Base-by-base conservation (phyloP, 2,888 invertebrate species). In the Chrysolina haemoptera region DNA sequence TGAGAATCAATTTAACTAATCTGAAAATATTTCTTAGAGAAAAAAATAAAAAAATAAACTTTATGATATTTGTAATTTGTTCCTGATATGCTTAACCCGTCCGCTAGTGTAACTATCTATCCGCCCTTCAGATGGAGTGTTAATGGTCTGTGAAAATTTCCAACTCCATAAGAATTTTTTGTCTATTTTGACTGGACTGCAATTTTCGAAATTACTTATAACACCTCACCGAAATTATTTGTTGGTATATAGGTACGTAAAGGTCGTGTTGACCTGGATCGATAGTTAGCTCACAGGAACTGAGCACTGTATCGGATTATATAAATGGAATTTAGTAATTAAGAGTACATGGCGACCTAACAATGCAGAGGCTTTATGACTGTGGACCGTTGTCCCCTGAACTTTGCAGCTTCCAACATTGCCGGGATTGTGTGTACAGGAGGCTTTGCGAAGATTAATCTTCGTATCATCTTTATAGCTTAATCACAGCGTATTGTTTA, bases 301-400 rank as follows among this genome's bases (percentile, higher is more conserved):
- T 11, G 20, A 53, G 53, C 18, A 11, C 53, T 11, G 53, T 53
- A 53, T 53, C 53, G 53, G 53, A 53, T 53, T 53, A 53, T 20
- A 53, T 53, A 53, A 53, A 53, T 53, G 53, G 53, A 53, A 53
- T 53, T 53, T 53, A 18, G 53, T 53, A 53, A 53, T 53, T 53
- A 53, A 11, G 53, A 11, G 11, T 53, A 53, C 53, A 53, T 53
- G 53, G 20, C 53, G 20, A 53, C 53, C 12, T 53, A 53, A 53
- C 53, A 53, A 22, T 53, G 20, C 53, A 53, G 53, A 16, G 53
- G 53, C 53, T 53, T 53, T 53, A 20, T 10, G 53, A 20, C 53
- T 12, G 12, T 18, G 20, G 53, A 20, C 53, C 53, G 16, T 11
- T 53, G 53, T 53, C 53, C 20, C 20, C 20, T 53, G 20, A 53